Evolutionary conservation across 2,113 vertebrate species (phyloP), one percentile per base, ranked within the genome.

Genomic region (Lota lota): DNA sequence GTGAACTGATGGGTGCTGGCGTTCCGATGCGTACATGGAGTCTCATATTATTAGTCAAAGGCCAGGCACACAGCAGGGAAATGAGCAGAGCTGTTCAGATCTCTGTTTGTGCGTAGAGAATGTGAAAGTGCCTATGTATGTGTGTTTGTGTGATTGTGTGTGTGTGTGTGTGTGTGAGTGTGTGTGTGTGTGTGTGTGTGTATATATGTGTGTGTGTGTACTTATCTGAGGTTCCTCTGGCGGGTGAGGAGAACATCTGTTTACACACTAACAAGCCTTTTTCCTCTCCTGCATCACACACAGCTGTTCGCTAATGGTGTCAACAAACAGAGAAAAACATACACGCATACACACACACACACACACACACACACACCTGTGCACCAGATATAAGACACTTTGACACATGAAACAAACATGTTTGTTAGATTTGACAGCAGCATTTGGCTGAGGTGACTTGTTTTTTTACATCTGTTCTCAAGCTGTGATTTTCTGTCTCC

Each of bases 1-100:
- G 69, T 70, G 65, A 79, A 75, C 72, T 86, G 82, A 90, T 87
- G 50, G 66, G 58, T 83, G 73, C 82, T 87, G 88, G 85, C 89
- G 79, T 77, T 56, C 56, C 76, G 86, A 90, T 88, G 72, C 80
- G 36, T 81, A 83, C 88, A 88, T 85, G 36, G 73, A 78, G 63
- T 60, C 36, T 70, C 75, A 6, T 79, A 77, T 86, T 87, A 87
- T 86, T 80, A 83, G 79, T 67, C n/a, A 78, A 78, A 75, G 77
- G 77, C 78, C 70, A 69, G 16, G 75, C 74, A 75, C 61, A n/a
- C 77, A 51, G 79, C 67, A 78, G 74, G 69, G 54, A 47, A 8
- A 47, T 1, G 40, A 47, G 40, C 40, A 12, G 40, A 5, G 40
- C 40, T 47, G 40, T 47, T 47, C 40, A 47, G 40, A 80, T 85